Base-by-base conservation (phyloP, 1,140 invertebrate genomes). In the Macrostomum lignano region DNA sequence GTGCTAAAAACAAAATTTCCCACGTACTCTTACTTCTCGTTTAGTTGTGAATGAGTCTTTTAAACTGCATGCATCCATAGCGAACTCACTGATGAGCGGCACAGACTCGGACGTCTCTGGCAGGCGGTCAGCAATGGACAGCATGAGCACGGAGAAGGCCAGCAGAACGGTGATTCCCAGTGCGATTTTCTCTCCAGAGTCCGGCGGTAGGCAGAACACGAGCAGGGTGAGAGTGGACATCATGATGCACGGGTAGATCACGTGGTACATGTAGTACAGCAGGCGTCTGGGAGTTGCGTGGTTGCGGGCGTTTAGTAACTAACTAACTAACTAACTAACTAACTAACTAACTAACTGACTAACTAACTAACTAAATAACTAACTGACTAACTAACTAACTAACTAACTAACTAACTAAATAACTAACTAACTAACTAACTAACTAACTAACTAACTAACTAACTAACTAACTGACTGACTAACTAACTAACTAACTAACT, bases 241-340 rank as follows among this genome's bases (percentile, higher is more conserved):
- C 62, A 65, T 65, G 36, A 65, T 58, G 40, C 65, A 67, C 6
- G 65, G 65, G 20, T 65, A 49, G 17, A 67, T 60, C 3, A 67
- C 55, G 47, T 67, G 66, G 48, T 62, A 62, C 40, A 64, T 52
- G 45, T 64, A 65, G 40, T 56, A 58, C 14, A 51, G 35, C 7
- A 50, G 43, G 19, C 49, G 41, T 25, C 38, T 20, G 20, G n/a
- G n/a, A n/a, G n/a, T n/a, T n/a, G n/a, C n/a, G n/a, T n/a, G n/a
- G n/a, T n/a, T n/a, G n/a, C n/a, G n/a, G n/a, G n/a, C n/a, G n/a
- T n/a, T n/a, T n/a, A n/a, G n/a, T n/a, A n/a, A n/a, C n/a, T n/a
- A n/a, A n/a, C n/a, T n/a, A n/a, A n/a, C n/a, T n/a, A n/a, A n/a
- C n/a, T n/a, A n/a, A n/a, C n/a, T n/a, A n/a, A n/a, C n/a, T n/a